Evolutionary conservation across 2,888 invertebrate species (phyloP), one percentile per base, ranked within the genome.

Genomic region (Agriopis aurantiaria): DNA sequence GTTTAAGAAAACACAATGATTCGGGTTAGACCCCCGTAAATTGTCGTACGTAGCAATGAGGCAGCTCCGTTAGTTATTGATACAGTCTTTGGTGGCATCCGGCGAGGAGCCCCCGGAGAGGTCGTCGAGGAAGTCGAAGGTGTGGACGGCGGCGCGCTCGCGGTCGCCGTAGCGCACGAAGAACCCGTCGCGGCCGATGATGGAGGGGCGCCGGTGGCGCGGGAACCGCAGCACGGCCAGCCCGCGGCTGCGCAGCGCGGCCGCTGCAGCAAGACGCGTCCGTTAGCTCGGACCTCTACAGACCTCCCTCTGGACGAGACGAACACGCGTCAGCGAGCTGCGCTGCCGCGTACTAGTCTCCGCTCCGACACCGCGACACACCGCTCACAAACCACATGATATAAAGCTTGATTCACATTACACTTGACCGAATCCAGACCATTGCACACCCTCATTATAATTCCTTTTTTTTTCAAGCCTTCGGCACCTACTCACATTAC

Each of bases 71-170:
- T 11, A 57, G 56, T 57, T 43, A 67, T 60, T 56, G 61, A 68
- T 88, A 88, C 91, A 91, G 91, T 92, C 90, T 90, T 91, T 92
- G 92, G 91, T 85, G 82, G 87, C 87, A 76, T 87, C 92, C 81
- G 92, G 92, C 73, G 91, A 87, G 72, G 91, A 88, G 75, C 87
- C 88, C 76, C 84, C 90, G 81, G 94, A 91, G 80, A 96, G 90
- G 82, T 96, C 96, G 89, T 97, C 96, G 80, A 97, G 95, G 94
- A 97, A 97, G 93, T 97, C 97, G 93, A 97, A 97, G 81, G 96
- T 96, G 74, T 97, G 96, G 79, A 97, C 96, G 74, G 97, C 97
- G 85, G 97, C 97, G 74, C 95, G 95, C 86, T 97, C 97, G 84
- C 96, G 96, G 80, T 96, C 96, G 59, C 97, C 97, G 93, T 96